Evolutionary conservation across 2,888 invertebrate genomes (phyloP).

Genomic region (Athetis lepigone): DNA sequence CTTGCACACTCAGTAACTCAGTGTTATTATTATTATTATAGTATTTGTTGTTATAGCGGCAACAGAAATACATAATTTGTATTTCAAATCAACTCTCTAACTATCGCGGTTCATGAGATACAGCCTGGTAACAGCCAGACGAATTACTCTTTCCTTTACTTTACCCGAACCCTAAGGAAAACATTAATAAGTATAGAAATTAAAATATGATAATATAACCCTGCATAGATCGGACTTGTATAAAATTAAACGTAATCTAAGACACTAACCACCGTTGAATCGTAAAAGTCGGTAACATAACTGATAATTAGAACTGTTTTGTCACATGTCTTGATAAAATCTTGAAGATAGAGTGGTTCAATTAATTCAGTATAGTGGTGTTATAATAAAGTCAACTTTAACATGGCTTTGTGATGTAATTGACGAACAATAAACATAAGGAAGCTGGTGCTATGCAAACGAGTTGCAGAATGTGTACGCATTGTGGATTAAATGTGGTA

Average conservation of each 20-base stretch:
- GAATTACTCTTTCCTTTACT: too few species aligned
- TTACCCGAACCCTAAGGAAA: too few species aligned
- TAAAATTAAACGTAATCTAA: conserved; percentile 1
- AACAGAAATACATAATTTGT: too few species aligned
- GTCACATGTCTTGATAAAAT: conserved; percentile 46
- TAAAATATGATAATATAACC: too few species aligned
- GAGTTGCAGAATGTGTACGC: conserved; percentile 26
- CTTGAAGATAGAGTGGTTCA: conserved; percentile 48
- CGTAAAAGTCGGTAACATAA: conserved; percentile 14
- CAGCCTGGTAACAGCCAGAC: too few species aligned
- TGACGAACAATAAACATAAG: conserved; percentile 62
- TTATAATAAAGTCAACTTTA: conserved; percentile 41
- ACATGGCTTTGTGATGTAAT: conserved; percentile 49
- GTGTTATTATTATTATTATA: too few species aligned
- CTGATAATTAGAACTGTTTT: conserved; percentile 27
- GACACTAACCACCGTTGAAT: conserved; percentile 18
- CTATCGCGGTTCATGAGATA: too few species aligned
- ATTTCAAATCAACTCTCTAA: too few species aligned
- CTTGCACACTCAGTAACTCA: too few species aligned
- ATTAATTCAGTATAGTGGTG: conserved; percentile 44
- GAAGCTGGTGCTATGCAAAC: conserved; percentile 57
- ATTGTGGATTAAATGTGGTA: conserved; percentile 17
- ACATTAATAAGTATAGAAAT: too few species aligned
- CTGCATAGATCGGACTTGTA: too few species aligned
- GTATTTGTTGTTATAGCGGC: too few species aligned